Conservation (phyloP, 2,888 invertebrate genomes). For the Craniophora ligustri region DNA sequence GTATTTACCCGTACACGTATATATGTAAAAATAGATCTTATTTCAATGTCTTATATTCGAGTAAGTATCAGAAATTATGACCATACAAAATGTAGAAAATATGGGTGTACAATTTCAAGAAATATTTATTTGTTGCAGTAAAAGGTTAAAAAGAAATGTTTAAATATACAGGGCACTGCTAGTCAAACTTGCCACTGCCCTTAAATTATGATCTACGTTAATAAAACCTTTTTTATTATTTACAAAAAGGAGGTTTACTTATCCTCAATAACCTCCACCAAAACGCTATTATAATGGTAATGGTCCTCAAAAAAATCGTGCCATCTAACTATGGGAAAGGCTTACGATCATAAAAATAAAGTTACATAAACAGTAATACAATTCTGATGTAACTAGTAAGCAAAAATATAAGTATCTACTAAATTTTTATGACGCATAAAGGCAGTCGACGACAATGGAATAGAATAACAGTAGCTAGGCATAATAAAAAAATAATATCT, state of each 20-base stretch:
- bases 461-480: slow-evolving; percentile 61
- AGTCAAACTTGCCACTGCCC: too few relatives aligned
- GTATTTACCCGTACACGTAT: too few relatives aligned
- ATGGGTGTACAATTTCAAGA: too few relatives aligned
- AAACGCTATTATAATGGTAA: background rate
- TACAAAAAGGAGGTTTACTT: background rate
- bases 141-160: too few relatives aligned
- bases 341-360: slow-evolving; percentile 54
- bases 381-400: slow-evolving; percentile 63
- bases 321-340: slow-evolving; percentile 22
- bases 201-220: too few relatives aligned
- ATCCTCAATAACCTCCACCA: background rate
- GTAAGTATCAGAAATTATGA: too few relatives aligned
- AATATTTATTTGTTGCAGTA: too few relatives aligned
- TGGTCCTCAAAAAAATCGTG: slow-evolving; percentile 4
- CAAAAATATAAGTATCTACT: slow-evolving; percentile 65
- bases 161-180: too few relatives aligned
- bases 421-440: slow-evolving; percentile 72
- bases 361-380: slow-evolving; percentile 60
- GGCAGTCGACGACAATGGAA: slow-evolving; percentile 57
- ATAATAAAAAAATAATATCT: slow-evolving; percentile 61
- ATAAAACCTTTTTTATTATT: too few relatives aligned
- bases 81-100: too few relatives aligned
- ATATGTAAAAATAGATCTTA: too few relatives aligned
- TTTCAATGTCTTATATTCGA: too few relatives aligned